These are phyloP conservation scores for Lordiphosa clarofinis DNA, from an alignment of 1,140 invertebrate genomes.

Conservation along the genomic window DNA sequence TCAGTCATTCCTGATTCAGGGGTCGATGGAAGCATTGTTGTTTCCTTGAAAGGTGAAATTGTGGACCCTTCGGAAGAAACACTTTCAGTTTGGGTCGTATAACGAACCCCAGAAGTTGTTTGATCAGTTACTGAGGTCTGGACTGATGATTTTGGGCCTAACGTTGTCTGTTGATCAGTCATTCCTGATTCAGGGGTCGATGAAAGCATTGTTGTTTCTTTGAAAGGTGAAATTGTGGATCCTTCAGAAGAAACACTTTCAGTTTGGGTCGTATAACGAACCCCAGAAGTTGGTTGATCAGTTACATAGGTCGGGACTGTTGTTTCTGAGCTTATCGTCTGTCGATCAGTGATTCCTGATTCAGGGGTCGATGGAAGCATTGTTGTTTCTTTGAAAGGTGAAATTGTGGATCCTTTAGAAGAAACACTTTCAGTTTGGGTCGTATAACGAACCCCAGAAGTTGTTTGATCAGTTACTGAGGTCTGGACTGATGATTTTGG, in stretches of 20 bases:
- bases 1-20: too few relatives aligned
- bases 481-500: neutral
- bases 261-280: neutral
- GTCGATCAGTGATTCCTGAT: neutral
- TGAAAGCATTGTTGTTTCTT: neutral
- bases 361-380: too few relatives aligned
- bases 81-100: neutral
- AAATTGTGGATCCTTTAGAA: neutral
- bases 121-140: neutral
- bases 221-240: neutral
- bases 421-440: neutral
- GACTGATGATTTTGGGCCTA: neutral
- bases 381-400: neutral
- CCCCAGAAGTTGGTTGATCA: neutral
- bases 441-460: neutral
- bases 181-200: neutral
- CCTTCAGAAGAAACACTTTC: neutral
- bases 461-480: neutral
- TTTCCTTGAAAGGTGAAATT: neutral
- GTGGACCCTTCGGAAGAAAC: neutral
- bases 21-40: too few relatives aligned
- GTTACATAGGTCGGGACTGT: too few relatives aligned
- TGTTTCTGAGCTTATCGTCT: neutral
- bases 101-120: neutral
- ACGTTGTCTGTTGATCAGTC: neutral